Base-by-base conservation (phyloP, 2,797 vertebrate genomes). In the Pipistrellus pygmaeus region DNA sequence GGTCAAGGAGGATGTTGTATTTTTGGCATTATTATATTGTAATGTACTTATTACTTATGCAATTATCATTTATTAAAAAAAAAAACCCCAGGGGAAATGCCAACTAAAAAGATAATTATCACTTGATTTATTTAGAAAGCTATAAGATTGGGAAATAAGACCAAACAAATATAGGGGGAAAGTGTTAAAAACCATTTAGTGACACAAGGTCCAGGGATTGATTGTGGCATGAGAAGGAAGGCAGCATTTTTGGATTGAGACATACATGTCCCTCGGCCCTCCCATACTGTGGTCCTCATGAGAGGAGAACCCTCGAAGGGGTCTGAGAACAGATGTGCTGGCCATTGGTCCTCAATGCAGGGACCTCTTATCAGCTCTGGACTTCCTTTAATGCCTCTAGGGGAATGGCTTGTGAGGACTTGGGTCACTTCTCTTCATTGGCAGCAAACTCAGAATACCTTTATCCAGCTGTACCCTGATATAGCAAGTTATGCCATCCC, bases 141-240 rank as follows among this genome's bases (percentile, higher is more conserved):
- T 75, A 32, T 18, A 48, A 73, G 44, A n/a, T 7, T 60, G 60
- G 91, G 85, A 91, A 81, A 23, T 38, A 89, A 93, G 86, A 23
- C 6, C 32, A 86, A 93, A 85, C 32, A 86, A 91, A 85, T n/a
- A 38, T 69, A 55, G 71, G 76, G 81, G 35, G 44, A 64, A 80
- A 41, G 12, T 60, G 5, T 30, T 80, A 38, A 86, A 93, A 88
- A 20, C 6, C 62, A 77, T 53, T 9, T 23, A n/a, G 25, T 15
- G 27, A 41, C 10, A 6, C 4, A 27, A 51, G 10, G 14, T 48
- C 32, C 35, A 21, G 53, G 62, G 85, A 66, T 30, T 32, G 27
- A n/a, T 5, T 90, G 82, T 76, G n/a, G 14, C 35, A 3, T 0
- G 1, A 21, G 17, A 20, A 57, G 44, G 55, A 35, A 57, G 44